phyloP scores from a whole-genome alignment of 1,140 invertebrate genomes.

The Drosophila ohnishii region DNA sequence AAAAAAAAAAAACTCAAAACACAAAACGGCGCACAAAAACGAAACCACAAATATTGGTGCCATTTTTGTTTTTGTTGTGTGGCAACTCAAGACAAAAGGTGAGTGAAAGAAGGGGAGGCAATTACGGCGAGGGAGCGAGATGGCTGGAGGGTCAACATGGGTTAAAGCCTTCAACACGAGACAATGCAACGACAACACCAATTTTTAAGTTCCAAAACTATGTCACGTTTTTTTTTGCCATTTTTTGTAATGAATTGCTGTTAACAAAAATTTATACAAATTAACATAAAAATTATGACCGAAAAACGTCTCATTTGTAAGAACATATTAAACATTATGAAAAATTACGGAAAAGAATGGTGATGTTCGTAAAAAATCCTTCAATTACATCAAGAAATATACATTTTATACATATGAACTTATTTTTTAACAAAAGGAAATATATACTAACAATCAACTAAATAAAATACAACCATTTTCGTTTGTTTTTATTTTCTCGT shows the following conservation, averaged over 20 bases:
- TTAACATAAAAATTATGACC: background rate
- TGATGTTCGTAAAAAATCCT: background rate
- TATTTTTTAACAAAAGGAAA: background rate
- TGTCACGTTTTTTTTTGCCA: constrained; percentile 51
- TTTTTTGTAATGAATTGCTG: background rate
- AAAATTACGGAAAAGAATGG: background rate
- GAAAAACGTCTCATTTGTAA: background rate
- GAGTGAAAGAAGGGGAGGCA: constrained; percentile 19
- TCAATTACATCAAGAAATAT: too few relatives aligned
- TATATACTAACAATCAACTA: background rate
- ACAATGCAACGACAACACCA: constrained; percentile 24
- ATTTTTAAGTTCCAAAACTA: constrained; percentile 44
- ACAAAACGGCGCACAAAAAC: background rate
- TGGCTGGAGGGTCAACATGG: constrained; percentile 46
- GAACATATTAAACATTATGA: background rate
- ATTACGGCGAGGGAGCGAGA: background rate
- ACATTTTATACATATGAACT: too few relatives aligned
- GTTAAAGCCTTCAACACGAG: constrained; percentile 48
- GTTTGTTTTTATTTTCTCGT: constrained; percentile 16
- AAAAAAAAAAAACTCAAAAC: background rate
- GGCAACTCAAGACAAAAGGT: constrained; percentile 29
- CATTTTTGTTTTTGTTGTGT: constrained; percentile 32
- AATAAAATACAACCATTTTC: constrained; percentile 15
- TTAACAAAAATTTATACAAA: background rate
- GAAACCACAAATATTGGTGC: constrained; percentile 23